Evolutionary conservation across 2,888 invertebrate species (phyloP), one percentile per base, ranked within the genome.

Genomic region (Acronicta alni): DNA sequence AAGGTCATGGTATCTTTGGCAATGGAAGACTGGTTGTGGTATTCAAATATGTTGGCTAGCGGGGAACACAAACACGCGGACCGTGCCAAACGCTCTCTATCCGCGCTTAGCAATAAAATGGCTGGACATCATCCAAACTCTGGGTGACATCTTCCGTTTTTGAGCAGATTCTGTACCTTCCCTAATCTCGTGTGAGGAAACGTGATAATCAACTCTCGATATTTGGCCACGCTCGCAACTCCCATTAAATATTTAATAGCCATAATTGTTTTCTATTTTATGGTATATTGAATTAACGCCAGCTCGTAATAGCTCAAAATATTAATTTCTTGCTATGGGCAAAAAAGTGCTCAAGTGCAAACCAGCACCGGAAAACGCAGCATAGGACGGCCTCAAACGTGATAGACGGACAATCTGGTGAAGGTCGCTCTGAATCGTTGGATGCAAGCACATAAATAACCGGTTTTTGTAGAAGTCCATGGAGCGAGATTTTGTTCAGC

Each of bases 41-140:
- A 72, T 72, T 68, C 57, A 65, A 71, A 81, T 75, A 74, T 76
- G 69, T 81, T 81, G 78, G 79, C 80, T 69, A 74, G 68, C 53
- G 58, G 67, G 64, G 68, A 60, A 67, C 74, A 75, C 72, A 80
- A 82, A 84, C 79, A 80, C 32, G 55, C 52, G 57, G 58, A 49
- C 41, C 42, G 76, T 89, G 89, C 89, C 89, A 90, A 88, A 79
- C 68, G 70, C 72, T 74, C 77, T 82, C 73, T 82, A 72, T 77
- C 68, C 63, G 71, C 75, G 84, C 84, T 84, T 82, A 82, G 84
- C 75, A 79, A 84, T 87, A 86, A 82, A 81, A 77, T 61, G 63
- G 71, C 80, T 89, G 88, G 88, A 83, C 65, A 30, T 45, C 44
- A 57, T 85, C 89, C 90, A 89, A 88, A 74, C 68, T 67, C 65